Base-by-base conservation (phyloP, 2,888 invertebrate species). In the Rapana venosa region DNA sequence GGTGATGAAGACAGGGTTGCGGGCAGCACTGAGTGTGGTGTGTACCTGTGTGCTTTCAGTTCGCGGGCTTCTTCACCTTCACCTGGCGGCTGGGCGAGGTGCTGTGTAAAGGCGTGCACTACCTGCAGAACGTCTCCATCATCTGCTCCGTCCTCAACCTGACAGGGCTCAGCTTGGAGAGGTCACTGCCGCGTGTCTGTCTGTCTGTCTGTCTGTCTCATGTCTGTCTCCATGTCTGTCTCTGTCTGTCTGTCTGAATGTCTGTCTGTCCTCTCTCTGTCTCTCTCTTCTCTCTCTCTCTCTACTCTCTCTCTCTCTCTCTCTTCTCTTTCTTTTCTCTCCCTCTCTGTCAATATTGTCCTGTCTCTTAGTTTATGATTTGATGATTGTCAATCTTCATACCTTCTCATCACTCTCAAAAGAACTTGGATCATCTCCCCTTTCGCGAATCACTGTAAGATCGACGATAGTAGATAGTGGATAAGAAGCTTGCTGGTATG, bases 101-200 rank as follows among this genome's bases (percentile, higher is more conserved):
- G 93, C 95, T 97, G 88, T 97, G 97, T 96, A 97, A 97, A 96
- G 96, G 96, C 87, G 97, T 97, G 5, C 97, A 97, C 95, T 97
- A 97, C 96, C 97, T 97, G 96, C 97, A 97, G 96, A 97, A 97
- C 93, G 97, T 97, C 70, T 97, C 97, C 0, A 97, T 97, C 89
- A 97, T 97, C 92, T 97, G 97, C 94, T 97, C 97, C 2, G 97
- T 97, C 81, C 96, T 97, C 92, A 97, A 97, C 2, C 96, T 97
- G 91, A 97, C 97, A 2, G 97, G 97, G 83, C 97, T 97, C 96
- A 97, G 97, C 93, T 96, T 97, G 88, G 97, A 97, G 96, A 97
- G 97, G 97, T 97, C 96, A 96, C 91, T 32, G 8, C 47, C 8
- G 47, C 47, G 47, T 77, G 26, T 30, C 30, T 77, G n/a, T 77